Evolutionary conservation across 2,888 invertebrate species (phyloP).

Genomic region (Acronicta leporina): DNA sequence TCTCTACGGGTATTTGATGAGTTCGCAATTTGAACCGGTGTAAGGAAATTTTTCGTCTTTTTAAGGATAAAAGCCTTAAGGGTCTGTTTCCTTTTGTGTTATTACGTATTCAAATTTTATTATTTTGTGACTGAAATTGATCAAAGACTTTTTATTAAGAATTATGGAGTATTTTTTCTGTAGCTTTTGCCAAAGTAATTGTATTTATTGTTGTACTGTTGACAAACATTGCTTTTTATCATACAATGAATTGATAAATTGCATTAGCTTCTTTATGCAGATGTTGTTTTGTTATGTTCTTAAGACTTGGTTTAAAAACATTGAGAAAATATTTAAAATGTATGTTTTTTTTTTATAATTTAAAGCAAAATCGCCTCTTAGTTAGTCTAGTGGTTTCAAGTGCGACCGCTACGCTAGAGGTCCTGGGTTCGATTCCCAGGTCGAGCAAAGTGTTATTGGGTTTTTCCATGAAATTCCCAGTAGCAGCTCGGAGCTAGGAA

Average conservation of each 20-base stretch:
- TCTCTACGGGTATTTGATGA: slow-evolving; percentile 2
- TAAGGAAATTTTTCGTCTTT: slow-evolving; percentile 15
- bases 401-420: no score
- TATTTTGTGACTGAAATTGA: slow-evolving; percentile 24
- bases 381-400: no score
- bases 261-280: neutral
- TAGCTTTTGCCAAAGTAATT: slow-evolving; percentile 1
- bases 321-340: no score
- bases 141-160: slow-evolving; percentile 28
- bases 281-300: neutral
- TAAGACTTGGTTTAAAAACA: no score
- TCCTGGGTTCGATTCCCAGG: no score
- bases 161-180: slow-evolving; percentile 6
- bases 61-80: slow-evolving; percentile 14
- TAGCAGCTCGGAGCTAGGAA: no score
- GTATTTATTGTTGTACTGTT: neutral
- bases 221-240: slow-evolving; percentile 1
- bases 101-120: slow-evolving; percentile 40
- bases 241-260: neutral
- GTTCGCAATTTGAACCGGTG: slow-evolving; percentile 40
- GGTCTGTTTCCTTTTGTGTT: slow-evolving; percentile 18
- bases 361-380: neutral
- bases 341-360: neutral
- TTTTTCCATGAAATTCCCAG: no score
- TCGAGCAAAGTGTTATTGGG: no score